Conservation (phyloP, 2,888 invertebrate genomes). For the Liodrosophila aerea region DNA sequence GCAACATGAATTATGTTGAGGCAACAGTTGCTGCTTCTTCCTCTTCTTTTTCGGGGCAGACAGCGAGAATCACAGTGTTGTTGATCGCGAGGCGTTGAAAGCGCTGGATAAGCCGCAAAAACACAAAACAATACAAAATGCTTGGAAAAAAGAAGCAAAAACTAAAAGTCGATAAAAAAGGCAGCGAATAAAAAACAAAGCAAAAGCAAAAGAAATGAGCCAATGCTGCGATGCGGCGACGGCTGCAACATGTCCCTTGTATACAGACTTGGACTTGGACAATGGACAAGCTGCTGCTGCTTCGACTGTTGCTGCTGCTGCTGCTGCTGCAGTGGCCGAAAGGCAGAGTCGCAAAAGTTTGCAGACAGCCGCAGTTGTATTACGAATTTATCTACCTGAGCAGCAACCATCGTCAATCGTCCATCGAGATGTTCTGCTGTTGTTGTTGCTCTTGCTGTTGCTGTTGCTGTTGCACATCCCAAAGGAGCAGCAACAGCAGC, state of each 20-base stretch:
- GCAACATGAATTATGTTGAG: conserved; percentile 74
- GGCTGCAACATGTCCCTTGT: conserved; percentile 70
- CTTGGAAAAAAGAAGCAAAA: conserved; percentile 25
- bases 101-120: conserved; percentile 70
- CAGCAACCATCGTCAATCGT: conserved; percentile 77
- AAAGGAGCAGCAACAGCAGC: conserved; percentile 58
- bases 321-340: conserved; percentile 26
- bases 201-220: conserved; percentile 3
- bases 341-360: conserved; percentile 31
- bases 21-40: conserved; percentile 1
- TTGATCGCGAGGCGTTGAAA: conserved; percentile 73
- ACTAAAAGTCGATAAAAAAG: conserved; percentile 43
- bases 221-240: conserved; percentile 24
- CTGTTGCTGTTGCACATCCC: conserved; percentile 55
- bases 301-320: conserved; percentile 8
- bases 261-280: conserved; percentile 49
- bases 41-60: too few relatives aligned
- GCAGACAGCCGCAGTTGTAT: conserved; percentile 70
- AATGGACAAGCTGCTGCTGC: conserved; percentile 42
- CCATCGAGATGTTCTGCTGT: conserved; percentile 53
- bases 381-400: conserved; percentile 78
- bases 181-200: conserved; percentile 15
- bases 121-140: conserved; percentile 74
- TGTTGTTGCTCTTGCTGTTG: conserved; percentile 34
- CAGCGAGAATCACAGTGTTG: conserved; percentile 18